Percentiles rank a stretch among this genome's conserved stretches.
phyloP scores from a whole-genome alignment of 2,888 invertebrate species.

The Teleiodes luculella region DNA sequence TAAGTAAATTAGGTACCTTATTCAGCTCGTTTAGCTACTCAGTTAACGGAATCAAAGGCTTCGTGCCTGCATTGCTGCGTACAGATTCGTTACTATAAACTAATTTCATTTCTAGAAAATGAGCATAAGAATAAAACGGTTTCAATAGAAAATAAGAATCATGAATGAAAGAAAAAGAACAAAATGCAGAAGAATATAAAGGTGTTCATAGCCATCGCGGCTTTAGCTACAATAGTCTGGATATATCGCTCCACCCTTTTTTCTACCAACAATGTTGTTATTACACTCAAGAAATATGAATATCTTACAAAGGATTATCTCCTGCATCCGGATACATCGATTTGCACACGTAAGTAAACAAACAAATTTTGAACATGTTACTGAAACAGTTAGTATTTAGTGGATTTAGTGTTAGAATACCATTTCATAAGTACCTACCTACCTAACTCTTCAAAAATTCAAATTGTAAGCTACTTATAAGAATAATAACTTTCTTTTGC shows the following conservation, averaged over 20 bases:
- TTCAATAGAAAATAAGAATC: neutral
- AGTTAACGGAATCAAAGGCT: neutral
- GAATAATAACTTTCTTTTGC: too few species aligned
- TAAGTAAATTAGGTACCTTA: neutral
- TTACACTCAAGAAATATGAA: neutral
- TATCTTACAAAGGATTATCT: neutral
- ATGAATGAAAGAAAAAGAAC: neutral
- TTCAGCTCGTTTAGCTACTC: neutral
- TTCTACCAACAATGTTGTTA: neutral
- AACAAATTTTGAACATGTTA: too few species aligned
- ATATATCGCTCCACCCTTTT: neutral
- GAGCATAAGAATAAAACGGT: too few species aligned
- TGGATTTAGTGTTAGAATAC: too few species aligned
- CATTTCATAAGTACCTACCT: neutral
- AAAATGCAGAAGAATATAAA: slow-evolving; percentile 2
- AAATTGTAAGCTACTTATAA: too few species aligned
- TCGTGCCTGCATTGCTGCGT: neutral
- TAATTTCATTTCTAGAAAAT: too few species aligned
- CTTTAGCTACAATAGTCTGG: neutral
- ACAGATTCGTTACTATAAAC: neutral
- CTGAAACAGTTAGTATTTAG: too few species aligned
- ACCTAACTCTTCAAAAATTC: too few species aligned
- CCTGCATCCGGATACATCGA: neutral
- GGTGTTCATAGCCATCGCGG: neutral
- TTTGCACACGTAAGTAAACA: slow-evolving; percentile 4